phyloP scores from a whole-genome alignment of 2,797 vertebrate species.

The Poeciliopsis infans region DNA sequence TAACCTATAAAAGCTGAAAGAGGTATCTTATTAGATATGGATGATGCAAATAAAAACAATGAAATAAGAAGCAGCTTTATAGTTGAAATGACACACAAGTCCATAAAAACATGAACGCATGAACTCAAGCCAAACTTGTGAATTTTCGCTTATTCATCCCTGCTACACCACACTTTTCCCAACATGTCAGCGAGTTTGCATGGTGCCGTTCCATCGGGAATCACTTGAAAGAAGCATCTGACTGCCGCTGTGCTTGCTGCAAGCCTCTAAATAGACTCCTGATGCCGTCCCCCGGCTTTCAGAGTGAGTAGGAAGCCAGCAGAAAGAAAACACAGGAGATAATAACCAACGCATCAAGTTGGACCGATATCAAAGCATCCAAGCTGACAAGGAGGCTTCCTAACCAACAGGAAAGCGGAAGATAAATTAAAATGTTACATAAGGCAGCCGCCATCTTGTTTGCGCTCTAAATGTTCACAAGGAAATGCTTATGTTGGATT shows the following conservation, averaged over 20 bases:
- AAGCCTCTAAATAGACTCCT: constrained; percentile 55
- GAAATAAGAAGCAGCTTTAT: not conserved
- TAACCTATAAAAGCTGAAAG: not conserved
- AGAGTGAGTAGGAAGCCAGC: constrained; percentile 47
- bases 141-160: constrained; percentile 16
- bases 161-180: constrained; percentile 18
- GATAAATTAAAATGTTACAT: constrained; percentile 38
- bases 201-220: constrained; percentile 11
- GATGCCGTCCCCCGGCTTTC: constrained; percentile 37
- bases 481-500: constrained; percentile 8
- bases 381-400: constrained; percentile 39
- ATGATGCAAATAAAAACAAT: not conserved
- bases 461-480: constrained; percentile 18
- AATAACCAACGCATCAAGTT: constrained; percentile 60
- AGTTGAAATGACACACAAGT: not conserved
- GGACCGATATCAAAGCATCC: constrained; percentile 62
- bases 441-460: constrained; percentile 44
- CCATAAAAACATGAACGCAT: not conserved
- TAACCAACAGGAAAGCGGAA: not conserved
- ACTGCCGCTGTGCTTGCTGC: constrained; percentile 25
- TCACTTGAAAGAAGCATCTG: constrained; percentile 41
- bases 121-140: not conserved
- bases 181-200: constrained; percentile 42
- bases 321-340: constrained; percentile 51
- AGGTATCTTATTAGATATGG: not conserved